phyloP scores from a whole-genome alignment of 2,113 vertebrate species.

The Nipponia nippon region DNA sequence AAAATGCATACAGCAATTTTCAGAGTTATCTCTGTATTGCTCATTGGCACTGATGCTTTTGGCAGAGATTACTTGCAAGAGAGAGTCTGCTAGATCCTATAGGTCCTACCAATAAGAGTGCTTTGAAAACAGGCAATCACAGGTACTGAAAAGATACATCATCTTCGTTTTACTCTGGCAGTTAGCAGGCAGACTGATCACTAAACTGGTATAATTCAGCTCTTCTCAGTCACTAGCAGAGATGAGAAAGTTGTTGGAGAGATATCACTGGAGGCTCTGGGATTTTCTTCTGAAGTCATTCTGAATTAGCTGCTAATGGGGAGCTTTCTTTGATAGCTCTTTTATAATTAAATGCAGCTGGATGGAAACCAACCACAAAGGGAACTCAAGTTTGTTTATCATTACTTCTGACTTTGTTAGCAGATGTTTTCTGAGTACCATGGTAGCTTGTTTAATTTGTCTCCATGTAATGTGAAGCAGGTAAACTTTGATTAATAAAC shows the following conservation, averaged over 20 bases:
- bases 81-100: not conserved
- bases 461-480: slow-evolving; percentile 74
- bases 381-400: slow-evolving; percentile 81
- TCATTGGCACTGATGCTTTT: not conserved
- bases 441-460: slow-evolving; percentile 80
- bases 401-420: slow-evolving; percentile 80
- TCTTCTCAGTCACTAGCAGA: slow-evolving; percentile 66
- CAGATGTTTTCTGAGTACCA: slow-evolving; percentile 79
- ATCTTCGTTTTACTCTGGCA: not conserved
- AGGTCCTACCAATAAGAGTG: not conserved
- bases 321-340: slow-evolving; percentile 82
- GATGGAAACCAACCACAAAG: slow-evolving; percentile 82
- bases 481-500: slow-evolving; percentile 82
- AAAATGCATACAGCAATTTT: not conserved
- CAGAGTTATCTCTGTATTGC: not conserved
- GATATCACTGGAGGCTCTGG: slow-evolving; percentile 75
- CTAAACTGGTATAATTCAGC: slow-evolving; percentile 37
- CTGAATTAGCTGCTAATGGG: slow-evolving; percentile 82
- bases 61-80: not conserved
- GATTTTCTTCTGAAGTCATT: slow-evolving; percentile 82
- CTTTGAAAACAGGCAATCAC: not conserved
- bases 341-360: slow-evolving; percentile 84
- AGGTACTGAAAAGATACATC: not conserved
- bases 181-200: slow-evolving; percentile 38
- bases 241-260: slow-evolving; percentile 71